Conservation (phyloP, 2,113 vertebrate species). For the Colinus virginianus region DNA sequence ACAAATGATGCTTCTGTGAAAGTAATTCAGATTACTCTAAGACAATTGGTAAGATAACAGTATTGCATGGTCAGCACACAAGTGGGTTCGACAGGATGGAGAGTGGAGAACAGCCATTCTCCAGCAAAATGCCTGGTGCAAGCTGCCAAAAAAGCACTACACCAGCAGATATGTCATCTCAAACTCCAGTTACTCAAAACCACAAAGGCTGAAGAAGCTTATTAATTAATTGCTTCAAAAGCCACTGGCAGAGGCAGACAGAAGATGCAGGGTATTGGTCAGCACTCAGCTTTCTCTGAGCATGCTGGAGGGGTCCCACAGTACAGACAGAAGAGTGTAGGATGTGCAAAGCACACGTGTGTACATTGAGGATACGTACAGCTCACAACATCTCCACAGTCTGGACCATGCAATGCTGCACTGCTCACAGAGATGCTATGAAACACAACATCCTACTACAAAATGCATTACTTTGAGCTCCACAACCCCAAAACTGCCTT, state of each 20-base stretch:
- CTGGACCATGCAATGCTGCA: neutral
- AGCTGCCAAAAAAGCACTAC: slow-evolving; percentile 46
- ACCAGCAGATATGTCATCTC: slow-evolving; percentile 39
- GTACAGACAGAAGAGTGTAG: neutral
- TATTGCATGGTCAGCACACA: neutral
- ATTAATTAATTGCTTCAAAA: neutral
- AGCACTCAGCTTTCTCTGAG: neutral
- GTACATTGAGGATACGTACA: neutral
- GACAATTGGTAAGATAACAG: slow-evolving; percentile 27
- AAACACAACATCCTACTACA: neutral
- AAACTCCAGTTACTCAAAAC: slow-evolving; percentile 14
- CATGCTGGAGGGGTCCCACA: neutral
- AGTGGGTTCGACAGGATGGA: slow-evolving; percentile 1
- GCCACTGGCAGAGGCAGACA: neutral
- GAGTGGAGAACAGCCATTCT: slow-evolving; percentile 40
- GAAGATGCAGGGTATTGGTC: neutral
- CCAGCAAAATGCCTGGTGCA: slow-evolving; percentile 30
- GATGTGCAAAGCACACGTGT: neutral
- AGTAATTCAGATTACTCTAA: slow-evolving; percentile 29
- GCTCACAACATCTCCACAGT: neutral
- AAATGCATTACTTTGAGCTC: neutral
- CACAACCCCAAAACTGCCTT: slow-evolving; percentile 9
- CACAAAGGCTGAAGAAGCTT: neutral
- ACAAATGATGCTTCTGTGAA: neutral
- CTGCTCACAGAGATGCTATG: neutral